Evolutionary conservation across 35 echinoderm and acorn worm species (phyloP).

Genomic region (Ophioderma brevispina): DNA sequence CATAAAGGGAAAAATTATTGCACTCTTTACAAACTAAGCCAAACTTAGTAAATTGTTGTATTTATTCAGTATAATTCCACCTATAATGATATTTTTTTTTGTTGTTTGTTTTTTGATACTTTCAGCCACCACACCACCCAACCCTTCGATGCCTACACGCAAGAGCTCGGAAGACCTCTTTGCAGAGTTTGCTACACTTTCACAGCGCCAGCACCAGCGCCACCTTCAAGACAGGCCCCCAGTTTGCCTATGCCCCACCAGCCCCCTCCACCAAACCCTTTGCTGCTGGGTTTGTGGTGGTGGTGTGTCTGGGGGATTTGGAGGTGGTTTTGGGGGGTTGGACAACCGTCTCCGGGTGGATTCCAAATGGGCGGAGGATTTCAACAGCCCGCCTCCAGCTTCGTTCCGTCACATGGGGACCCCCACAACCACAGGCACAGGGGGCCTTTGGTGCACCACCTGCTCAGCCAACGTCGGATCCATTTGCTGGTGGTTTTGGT

Average conservation of each 20-base stretch:
- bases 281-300: conserved; percentile 10
- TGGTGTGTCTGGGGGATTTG: background rate
- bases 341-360: background rate
- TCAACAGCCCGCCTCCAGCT: conserved; percentile 23
- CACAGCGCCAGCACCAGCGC: conserved; percentile 31
- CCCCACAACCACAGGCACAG: background rate
- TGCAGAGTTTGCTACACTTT: conserved; percentile 80
- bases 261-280: conserved; percentile 61
- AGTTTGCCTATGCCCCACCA: background rate
- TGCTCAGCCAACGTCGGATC: conserved; percentile 26
- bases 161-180: conserved; percentile 81
- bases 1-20: too few species aligned
- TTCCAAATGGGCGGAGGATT: background rate
- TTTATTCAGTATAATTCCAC: too few species aligned
- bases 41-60: background rate
- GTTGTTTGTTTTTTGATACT: too few species aligned
- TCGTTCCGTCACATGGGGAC: conserved; percentile 26
- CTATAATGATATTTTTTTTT: too few species aligned
- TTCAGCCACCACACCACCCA: too few species aligned
- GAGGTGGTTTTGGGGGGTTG: conserved; percentile 18
- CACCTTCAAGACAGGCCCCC: conserved; percentile 19
- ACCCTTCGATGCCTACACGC: too few species aligned
- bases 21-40: too few species aligned
- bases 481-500: background rate
- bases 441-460: conserved; percentile 21